Conservation (phyloP, 2,113 vertebrate species). For the Bubo scandiacus region DNA sequence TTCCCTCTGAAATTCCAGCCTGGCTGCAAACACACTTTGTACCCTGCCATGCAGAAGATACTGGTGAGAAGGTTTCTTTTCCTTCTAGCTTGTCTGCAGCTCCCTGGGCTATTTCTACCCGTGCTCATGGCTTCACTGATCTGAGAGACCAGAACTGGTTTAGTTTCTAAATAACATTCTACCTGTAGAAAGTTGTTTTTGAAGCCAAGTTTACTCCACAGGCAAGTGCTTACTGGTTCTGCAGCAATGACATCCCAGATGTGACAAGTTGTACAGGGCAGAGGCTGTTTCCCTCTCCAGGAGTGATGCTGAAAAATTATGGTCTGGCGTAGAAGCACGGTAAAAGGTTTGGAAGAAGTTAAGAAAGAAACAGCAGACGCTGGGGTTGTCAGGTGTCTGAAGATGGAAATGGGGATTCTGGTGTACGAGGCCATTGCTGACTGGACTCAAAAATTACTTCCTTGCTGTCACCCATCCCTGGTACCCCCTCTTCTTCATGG, state of each 20-base stretch:
- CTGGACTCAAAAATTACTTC: background rate
- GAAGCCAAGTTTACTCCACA: no score
- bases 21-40: background rate
- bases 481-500: fast-evolving
- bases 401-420: background rate
- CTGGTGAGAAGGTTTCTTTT: background rate
- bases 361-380: background rate
- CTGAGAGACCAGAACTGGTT: background rate
- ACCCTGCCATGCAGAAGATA: background rate
- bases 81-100: background rate
- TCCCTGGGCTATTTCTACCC: background rate
- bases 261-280: background rate
- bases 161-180: background rate
- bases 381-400: background rate
- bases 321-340: fast-evolving
- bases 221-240: background rate
- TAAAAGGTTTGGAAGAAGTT: background rate
- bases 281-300: background rate
- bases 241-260: background rate
- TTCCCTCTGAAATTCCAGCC: background rate
- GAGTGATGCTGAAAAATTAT: background rate
- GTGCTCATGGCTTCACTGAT: background rate
- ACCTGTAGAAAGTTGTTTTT: background rate
- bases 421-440: fast-evolving
- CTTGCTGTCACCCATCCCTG: background rate